Percentiles rank a stretch among this genome's conserved stretches.
Evolutionary conservation across 2,797 vertebrate genomes (phyloP).

Genomic region (Rhinella marina): DNA sequence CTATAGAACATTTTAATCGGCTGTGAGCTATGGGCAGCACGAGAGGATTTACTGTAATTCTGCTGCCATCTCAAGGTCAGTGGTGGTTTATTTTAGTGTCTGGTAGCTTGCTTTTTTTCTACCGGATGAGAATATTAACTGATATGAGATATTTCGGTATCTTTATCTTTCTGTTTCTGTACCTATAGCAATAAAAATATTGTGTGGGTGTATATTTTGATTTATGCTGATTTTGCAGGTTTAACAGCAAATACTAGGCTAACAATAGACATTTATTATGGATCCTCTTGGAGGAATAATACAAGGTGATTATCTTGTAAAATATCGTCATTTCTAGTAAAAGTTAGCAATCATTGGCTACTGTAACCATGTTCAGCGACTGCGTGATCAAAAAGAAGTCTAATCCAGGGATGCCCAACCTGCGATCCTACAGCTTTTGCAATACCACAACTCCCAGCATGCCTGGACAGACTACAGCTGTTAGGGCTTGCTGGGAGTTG

Average conservation of each 20-base stretch:
- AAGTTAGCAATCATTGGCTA: too few relatives aligned
- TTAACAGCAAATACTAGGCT: neutral
- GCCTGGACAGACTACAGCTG: too few relatives aligned
- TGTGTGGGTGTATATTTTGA: too few relatives aligned
- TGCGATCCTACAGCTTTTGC: too few relatives aligned
- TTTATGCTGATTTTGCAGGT: too few relatives aligned
- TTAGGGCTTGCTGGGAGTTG: too few relatives aligned
- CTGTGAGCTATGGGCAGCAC: conserved; percentile 67
- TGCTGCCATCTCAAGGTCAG: conserved; percentile 83
- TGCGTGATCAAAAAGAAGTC: too few relatives aligned
- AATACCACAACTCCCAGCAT: too few relatives aligned
- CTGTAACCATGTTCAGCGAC: too few relatives aligned
- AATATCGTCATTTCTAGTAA: too few relatives aligned
- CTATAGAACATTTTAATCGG: conserved; percentile 71
- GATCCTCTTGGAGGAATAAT: neutral
- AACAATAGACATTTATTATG: neutral
- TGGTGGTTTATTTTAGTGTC: conserved; percentile 57
- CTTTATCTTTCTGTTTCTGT: neutral
- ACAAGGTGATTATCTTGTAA: too few relatives aligned
- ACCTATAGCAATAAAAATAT: neutral
- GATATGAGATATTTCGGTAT: neutral
- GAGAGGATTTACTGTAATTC: conserved; percentile 70
- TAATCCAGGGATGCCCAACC: too few relatives aligned
- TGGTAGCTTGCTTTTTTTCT: neutral
- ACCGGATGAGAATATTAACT: neutral